Conservation (phyloP, 2,113 vertebrate species). For the Cynoglossus semilaevis region DNA sequence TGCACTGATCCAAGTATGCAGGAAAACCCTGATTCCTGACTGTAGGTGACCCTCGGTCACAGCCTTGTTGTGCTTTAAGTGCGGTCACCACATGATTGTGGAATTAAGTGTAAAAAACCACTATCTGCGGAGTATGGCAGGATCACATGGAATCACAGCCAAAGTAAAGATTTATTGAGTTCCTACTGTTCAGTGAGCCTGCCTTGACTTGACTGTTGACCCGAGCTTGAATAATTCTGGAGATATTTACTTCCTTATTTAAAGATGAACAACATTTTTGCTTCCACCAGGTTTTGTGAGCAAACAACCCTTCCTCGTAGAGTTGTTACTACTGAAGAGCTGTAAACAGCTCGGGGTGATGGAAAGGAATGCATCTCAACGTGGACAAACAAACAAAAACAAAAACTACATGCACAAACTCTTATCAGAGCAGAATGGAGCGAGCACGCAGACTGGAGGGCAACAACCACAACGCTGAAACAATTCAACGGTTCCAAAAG, state of each 20-base stretch:
- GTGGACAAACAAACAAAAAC: conserved; percentile 2
- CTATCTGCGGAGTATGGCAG: no score
- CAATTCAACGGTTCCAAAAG: background rate
- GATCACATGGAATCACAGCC: no score
- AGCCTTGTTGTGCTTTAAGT: background rate
- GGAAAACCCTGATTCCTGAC: background rate
- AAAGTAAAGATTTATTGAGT: no score
- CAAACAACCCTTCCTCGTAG: background rate
- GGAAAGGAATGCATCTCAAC: conserved; percentile 4
- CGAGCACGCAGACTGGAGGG: no score
- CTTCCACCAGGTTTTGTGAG: no score
- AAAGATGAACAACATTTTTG: no score
- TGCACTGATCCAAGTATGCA: background rate
- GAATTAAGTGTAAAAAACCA: no score
- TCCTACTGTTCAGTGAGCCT: no score
- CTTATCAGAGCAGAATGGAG: no score
- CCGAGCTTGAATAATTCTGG: no score
- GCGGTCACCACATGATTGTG: background rate
- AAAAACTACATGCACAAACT: background rate
- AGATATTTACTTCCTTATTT: no score
- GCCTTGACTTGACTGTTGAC: no score
- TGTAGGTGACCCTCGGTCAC: background rate
- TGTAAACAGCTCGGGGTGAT: conserved; percentile 10
- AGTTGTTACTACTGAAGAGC: conserved; percentile 25
- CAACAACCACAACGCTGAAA: conserved; percentile 22